A percentile compares a stretch with the other conserved stretches of the same genome.
Evolutionary conservation across 2,113 vertebrate genomes (phyloP).

Genomic region (Toxotes chatareus): DNA sequence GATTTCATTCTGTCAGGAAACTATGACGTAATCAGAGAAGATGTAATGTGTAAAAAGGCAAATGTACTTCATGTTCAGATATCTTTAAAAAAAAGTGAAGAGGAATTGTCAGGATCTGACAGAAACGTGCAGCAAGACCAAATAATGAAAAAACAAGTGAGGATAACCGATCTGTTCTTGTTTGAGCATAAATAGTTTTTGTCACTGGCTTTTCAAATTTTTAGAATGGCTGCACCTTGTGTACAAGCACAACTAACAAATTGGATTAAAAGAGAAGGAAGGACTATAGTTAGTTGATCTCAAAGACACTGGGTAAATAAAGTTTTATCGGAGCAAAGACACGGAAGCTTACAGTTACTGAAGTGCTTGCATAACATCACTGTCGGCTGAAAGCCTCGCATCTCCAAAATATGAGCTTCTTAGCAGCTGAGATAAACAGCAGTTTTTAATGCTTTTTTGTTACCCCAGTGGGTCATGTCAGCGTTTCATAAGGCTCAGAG

Average conservation of each 20-base stretch:
- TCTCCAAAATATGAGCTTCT: constrained; percentile 15
- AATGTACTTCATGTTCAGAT: background rate
- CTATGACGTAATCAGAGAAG: background rate
- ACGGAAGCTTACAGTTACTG: background rate
- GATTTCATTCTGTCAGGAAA: background rate
- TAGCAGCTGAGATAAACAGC: constrained; percentile 34
- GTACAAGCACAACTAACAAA: background rate
- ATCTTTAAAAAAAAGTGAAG: background rate
- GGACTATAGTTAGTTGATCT: background rate
- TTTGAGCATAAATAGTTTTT: background rate
- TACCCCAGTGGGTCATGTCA: constrained; percentile 12
- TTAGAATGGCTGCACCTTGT: background rate
- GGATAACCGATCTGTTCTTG: background rate
- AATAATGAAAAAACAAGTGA: background rate
- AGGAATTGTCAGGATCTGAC: background rate
- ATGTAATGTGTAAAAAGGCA: background rate
- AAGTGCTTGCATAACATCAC: background rate
- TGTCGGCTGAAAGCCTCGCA: background rate
- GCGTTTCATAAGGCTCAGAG: constrained; percentile 19
- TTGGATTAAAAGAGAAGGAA: background rate
- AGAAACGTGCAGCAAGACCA: background rate
- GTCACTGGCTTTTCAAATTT: background rate
- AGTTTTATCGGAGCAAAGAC: background rate
- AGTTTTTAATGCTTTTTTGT: constrained; percentile 7
- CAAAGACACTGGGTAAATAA: constrained; percentile 5